Percentiles rank a stretch among this genome's conserved stretches.
Evolutionary conservation across 2,797 vertebrate species (phyloP).

Genomic region (Rhinophrynus dorsalis): DNA sequence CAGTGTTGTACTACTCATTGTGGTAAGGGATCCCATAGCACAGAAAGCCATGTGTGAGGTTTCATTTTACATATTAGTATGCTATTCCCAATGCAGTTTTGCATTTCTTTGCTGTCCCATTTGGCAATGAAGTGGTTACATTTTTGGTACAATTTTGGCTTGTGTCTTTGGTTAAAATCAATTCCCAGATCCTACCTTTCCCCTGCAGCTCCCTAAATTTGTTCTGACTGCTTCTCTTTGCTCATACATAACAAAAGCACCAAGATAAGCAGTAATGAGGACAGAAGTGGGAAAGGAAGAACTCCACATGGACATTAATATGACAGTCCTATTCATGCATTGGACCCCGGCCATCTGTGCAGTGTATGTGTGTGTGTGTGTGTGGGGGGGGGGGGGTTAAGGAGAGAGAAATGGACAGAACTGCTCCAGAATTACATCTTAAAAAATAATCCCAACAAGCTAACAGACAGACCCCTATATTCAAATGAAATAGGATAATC

Average conservation of each 20-base stretch:
- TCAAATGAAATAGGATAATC: too few species aligned
- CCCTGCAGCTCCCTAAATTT: conserved; percentile 50
- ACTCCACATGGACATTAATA: conserved; percentile 53
- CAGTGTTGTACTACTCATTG: too few species aligned
- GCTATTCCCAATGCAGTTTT: too few species aligned
- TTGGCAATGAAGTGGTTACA: conserved; percentile 2
- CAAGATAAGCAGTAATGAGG: conserved; percentile 50
- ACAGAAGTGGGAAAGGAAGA: conserved; percentile 52
- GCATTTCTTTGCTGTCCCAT: conserved; percentile 52
- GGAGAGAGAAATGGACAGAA: background rate
- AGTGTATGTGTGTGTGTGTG: background rate
- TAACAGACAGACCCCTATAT: too few species aligned
- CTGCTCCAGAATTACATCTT: too few species aligned
- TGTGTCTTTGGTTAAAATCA: conserved; percentile 13
- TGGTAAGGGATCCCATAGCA: too few species aligned
- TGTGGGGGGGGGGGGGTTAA: background rate
- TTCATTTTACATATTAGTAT: too few species aligned
- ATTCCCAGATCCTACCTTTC: conserved; percentile 50
- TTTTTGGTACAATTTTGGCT: background rate
- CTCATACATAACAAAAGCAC: conserved; percentile 58
- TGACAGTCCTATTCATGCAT: conserved; percentile 49
- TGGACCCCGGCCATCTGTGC: background rate
- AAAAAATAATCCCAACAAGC: too few species aligned
- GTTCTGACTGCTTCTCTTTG: conserved; percentile 58
- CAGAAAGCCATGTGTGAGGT: too few species aligned